A percentile compares a stretch with the other conserved stretches of the same genome.
Conservation (phyloP, 2,113 vertebrate genomes). For the Bettongia penicillata region DNA sequence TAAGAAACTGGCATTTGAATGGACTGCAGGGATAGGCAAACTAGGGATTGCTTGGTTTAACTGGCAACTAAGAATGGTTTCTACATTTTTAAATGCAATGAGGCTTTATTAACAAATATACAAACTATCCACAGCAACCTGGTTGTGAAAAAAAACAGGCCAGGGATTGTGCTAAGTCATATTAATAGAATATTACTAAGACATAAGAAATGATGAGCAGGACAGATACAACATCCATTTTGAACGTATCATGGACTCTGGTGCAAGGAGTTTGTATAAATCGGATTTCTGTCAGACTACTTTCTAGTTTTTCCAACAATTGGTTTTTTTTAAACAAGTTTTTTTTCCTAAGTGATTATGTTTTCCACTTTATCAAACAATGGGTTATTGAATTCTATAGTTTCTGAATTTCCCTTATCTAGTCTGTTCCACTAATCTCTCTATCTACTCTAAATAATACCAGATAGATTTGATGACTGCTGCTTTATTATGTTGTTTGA, state of each 20-base stretch:
- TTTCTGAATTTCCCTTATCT: neutral
- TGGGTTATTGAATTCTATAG: neutral
- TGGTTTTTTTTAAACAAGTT: no score
- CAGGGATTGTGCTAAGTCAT: no score
- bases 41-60: no score
- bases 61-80: no score
- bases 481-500: neutral
- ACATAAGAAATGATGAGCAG: no score
- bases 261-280: neutral
- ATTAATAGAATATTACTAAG: no score
- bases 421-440: neutral
- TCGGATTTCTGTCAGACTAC: neutral
- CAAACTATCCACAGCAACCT: no score
- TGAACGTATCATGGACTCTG: neutral
- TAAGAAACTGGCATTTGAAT: no score
- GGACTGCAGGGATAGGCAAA: no score
- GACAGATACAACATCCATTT: neutral
- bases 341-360: neutral
- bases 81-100: no score
- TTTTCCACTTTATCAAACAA: neutral
- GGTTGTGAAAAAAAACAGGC: no score
- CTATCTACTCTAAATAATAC: neutral
- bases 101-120: no score
- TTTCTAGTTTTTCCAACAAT: neutral
- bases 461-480: neutral